Conservation (phyloP, 2,113 vertebrate species). For the Suncus etruscus region DNA sequence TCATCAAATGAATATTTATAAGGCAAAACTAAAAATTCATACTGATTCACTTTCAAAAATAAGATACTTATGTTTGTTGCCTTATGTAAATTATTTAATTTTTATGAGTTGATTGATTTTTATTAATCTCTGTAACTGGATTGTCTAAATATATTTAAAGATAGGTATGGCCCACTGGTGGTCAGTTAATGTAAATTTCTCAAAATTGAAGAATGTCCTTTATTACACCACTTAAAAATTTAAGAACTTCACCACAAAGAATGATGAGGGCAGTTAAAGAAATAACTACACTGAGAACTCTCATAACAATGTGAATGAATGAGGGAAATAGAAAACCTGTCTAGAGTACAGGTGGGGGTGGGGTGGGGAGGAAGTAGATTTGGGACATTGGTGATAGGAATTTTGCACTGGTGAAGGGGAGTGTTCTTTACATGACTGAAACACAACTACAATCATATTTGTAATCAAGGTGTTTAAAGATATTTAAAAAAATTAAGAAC, state of each 20-base stretch:
- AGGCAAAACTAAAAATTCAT: neutral
- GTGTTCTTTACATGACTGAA: too few relatives aligned
- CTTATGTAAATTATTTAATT: neutral
- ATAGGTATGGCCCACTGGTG: slow-evolving; percentile 73
- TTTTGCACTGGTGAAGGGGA: too few relatives aligned
- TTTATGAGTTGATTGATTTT: slow-evolving; percentile 25
- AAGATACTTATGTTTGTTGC: neutral
- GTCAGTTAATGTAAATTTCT: slow-evolving; percentile 45
- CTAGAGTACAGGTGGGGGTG: too few relatives aligned
- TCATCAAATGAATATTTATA: neutral
- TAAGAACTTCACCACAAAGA: neutral
- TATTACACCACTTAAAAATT: slow-evolving; percentile 53
- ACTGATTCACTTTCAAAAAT: slow-evolving; percentile 26
- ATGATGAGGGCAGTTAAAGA: too few relatives aligned
- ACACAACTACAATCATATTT: too few relatives aligned
- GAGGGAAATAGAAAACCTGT: too few relatives aligned
- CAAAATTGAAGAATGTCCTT: neutral
- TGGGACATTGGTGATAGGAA: too few relatives aligned
- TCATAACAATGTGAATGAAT: too few relatives aligned
- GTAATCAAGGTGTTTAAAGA: too few relatives aligned
- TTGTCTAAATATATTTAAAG: neutral
- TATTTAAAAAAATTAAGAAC: too few relatives aligned
- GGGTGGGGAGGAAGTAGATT: too few relatives aligned
- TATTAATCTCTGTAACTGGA: neutral
- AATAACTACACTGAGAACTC: too few relatives aligned